Evolutionary conservation across 2,797 vertebrate species (phyloP), one percentile per base, ranked within the genome.

Genomic region (Novumbra hubbsi): DNA sequence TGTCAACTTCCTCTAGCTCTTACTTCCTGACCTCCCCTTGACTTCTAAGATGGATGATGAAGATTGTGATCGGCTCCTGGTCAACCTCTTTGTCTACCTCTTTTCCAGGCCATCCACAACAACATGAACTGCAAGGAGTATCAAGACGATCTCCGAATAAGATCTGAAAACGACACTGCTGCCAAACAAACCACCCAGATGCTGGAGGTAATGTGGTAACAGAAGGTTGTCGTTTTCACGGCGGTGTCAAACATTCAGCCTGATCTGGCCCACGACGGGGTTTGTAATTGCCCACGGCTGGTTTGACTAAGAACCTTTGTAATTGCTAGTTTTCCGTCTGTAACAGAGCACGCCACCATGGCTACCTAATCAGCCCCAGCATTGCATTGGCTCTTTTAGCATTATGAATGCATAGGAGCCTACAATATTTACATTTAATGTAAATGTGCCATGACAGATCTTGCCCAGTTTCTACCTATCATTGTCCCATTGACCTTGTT

Each of bases 121-220:
- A 84, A 19, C 75, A 95, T 96, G 95, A 94, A 95, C 74, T 97
- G 96, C 81, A 94, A 93, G 79, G 92, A 96, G 74, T 97, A 97
- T 81, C 96, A 97, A 81, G 95, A 96, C 0, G 96, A 98, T 85
- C 90, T 93, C 72, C 92, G 90, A 0, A 30, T 92, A 63, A 86
- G 94, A 65, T 94, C 95, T 0, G 88, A 93, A 81, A 96, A 96
- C 0, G 94, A 97, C 41, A 21, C 86, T 19, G 93, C 94, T 0
- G 96, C 95, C 21, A 91, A 89, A 81, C 91, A 94, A 80, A 96
- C 95, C 0, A 93, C 93, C 0, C 89, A 94, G 78, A 93, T 95
- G 93, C 83, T 97, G 1, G 90, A 92, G 86, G 96, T 96, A 75
- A 87, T 41, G 21, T 57, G 19, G 65, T 19, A 21, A 65, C 28